These are phyloP conservation scores for Geococcyx californianus DNA, from an alignment of 2,113 vertebrate species.

Conservation along the genomic window DNA sequence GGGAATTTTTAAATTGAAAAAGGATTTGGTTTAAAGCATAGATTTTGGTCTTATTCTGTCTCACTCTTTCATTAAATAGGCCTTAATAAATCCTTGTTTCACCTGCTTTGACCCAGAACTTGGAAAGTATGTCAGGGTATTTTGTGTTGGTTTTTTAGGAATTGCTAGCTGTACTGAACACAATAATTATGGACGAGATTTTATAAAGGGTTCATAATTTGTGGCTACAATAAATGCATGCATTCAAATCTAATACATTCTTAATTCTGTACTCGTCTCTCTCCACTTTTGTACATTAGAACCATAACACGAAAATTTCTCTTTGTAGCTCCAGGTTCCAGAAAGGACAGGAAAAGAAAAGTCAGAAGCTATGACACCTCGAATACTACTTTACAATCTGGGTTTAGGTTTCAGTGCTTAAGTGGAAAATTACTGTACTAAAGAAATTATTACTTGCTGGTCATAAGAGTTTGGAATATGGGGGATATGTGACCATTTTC, in stretches of 20 bases:
- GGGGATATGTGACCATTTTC: background rate
- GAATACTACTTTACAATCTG: background rate
- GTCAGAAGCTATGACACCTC: background rate
- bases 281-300: background rate
- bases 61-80: background rate
- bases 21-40: background rate
- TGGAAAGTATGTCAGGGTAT: background rate
- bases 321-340: background rate
- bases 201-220: background rate
- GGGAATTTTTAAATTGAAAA: background rate
- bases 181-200: background rate
- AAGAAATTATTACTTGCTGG: constrained; percentile 1
- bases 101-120: background rate
- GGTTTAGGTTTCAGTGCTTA: background rate
- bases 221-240: background rate
- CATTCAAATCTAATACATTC: background rate
- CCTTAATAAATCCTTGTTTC: background rate
- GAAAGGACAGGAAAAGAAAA: background rate
- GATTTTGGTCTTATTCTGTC: background rate
- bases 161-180: background rate
- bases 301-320: background rate
- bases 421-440: background rate
- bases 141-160: background rate
- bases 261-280: background rate
- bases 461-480: background rate